These are phyloP conservation scores for Mesodorylaimus sp. DNA, from an alignment of 2,888 invertebrate species.

Conservation along the genomic window DNA sequence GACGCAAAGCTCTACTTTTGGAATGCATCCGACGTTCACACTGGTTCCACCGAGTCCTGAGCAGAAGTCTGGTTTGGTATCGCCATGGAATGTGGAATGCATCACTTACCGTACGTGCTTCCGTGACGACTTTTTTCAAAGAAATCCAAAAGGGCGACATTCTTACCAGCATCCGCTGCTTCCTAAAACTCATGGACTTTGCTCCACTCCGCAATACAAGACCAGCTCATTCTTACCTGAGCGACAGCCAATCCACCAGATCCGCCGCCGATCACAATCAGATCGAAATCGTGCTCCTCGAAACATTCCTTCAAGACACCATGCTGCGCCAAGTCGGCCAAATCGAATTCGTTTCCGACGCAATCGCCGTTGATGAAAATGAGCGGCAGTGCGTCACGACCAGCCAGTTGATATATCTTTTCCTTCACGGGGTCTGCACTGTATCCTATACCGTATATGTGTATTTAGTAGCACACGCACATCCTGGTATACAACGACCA, in stretches of 20 bases:
- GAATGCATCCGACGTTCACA: constrained; percentile 76
- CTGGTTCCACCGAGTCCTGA: constrained; percentile 75
- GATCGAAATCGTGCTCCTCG: constrained; percentile 51
- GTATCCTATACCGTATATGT: no score
- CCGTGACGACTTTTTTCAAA: constrained; percentile 47
- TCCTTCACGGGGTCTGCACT: background rate
- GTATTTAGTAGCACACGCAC: no score
- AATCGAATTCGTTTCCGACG: constrained; percentile 20
- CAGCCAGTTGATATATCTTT: background rate
- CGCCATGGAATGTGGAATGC: no score
- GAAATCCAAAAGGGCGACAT: constrained; percentile 43
- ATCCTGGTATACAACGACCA: no score
- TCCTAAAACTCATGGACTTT: constrained; percentile 38
- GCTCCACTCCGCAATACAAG: no score
- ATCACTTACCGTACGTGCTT: constrained; percentile 57
- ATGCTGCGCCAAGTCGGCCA: constrained; percentile 15
- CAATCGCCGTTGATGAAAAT: constrained; percentile 22
- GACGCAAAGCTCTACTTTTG: no score
- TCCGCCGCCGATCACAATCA: constrained; percentile 85
- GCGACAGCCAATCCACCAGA: constrained; percentile 87
- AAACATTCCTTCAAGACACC: constrained; percentile 19
- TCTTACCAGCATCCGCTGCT: constrained; percentile 39
- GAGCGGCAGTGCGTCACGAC: constrained; percentile 11
- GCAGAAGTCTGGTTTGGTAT: constrained; percentile 6
- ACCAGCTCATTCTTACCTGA: constrained; percentile 48